These are phyloP conservation scores for Drosophila varians DNA, from an alignment of 1,140 invertebrate species.

Conservation along the genomic window DNA sequence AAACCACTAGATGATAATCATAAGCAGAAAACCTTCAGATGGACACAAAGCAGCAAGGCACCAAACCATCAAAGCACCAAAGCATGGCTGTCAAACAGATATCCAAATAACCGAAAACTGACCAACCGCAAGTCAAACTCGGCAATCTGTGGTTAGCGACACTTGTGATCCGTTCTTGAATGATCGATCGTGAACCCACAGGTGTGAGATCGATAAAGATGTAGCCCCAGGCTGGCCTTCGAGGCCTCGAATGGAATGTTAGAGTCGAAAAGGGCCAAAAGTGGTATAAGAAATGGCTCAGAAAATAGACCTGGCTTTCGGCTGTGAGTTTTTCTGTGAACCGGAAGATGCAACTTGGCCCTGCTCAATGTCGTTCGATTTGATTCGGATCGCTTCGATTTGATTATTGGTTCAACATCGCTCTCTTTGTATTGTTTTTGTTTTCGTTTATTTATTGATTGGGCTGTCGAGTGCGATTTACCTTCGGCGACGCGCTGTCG, in stretches of 20 bases:
- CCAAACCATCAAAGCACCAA: not conserved
- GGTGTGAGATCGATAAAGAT: slow-evolving; percentile 18
- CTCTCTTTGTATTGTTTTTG: slow-evolving; percentile 16
- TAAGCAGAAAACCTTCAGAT: slow-evolving; percentile 42
- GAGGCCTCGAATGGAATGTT: too few relatives aligned
- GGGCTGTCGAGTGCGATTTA: slow-evolving; percentile 30
- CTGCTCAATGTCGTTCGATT: slow-evolving; percentile 7
- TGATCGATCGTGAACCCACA: slow-evolving; percentile 28
- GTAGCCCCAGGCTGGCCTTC: slow-evolving; percentile 41
- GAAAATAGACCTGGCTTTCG: too few relatives aligned
- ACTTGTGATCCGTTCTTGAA: slow-evolving; percentile 47
- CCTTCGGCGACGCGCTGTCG: slow-evolving; percentile 51
- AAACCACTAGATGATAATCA: slow-evolving; percentile 36
- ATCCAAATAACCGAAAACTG: slow-evolving; percentile 16
- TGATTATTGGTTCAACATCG: slow-evolving; percentile 39
- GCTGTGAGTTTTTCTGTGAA: too few relatives aligned
- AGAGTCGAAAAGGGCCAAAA: too few relatives aligned
- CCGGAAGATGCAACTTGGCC: slow-evolving; percentile 23
- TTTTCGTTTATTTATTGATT: slow-evolving; percentile 8
- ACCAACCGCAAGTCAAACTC: slow-evolving; percentile 45
- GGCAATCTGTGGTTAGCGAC: slow-evolving; percentile 39
- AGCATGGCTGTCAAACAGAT: not conserved
- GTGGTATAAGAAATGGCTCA: too few relatives aligned
- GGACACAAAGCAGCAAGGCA: slow-evolving; percentile 15
- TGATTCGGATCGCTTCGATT: slow-evolving; percentile 29